These are phyloP conservation scores for Poliocrania exsul DNA, from an alignment of 2,797 vertebrate species.

Conservation along the genomic window DNA sequence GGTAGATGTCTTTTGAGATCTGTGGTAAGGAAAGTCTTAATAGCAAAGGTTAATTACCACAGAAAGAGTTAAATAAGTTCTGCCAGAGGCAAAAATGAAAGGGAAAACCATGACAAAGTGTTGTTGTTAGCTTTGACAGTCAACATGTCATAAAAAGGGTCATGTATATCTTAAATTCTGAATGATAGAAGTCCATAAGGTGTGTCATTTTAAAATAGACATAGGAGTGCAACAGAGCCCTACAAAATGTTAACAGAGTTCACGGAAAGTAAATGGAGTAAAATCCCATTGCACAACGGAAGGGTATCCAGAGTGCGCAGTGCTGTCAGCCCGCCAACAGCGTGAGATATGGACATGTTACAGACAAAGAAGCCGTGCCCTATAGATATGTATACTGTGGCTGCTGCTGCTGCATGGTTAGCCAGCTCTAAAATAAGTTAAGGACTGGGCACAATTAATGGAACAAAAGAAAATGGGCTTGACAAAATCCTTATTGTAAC, in stretches of 20 bases:
- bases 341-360: not conserved
- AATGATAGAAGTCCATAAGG: constrained; percentile 49
- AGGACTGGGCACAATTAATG: not conserved
- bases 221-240: constrained; percentile 13
- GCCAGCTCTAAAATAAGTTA: constrained; percentile 5
- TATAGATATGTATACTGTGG: not conserved
- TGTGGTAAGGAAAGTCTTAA: not conserved
- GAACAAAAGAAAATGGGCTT: constrained; percentile 8
- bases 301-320: not conserved
- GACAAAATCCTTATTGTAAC: not conserved
- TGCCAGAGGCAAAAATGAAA: not conserved
- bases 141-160: constrained; percentile 23
- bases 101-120: constrained; percentile 6
- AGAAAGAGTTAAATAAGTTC: constrained; percentile 16
- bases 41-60: not conserved
- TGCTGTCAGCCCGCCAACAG: not conserved
- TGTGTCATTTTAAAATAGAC: constrained; percentile 66
- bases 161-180: constrained; percentile 66
- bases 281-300: constrained; percentile 51
- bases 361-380: not conserved
- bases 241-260: constrained; percentile 40
- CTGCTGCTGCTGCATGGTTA: not conserved
- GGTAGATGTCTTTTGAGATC: not conserved
- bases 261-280: constrained; percentile 50
- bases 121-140: not conserved